Base-by-base conservation (phyloP, 2,797 vertebrate genomes). In the Eptatretus atami region DNA sequence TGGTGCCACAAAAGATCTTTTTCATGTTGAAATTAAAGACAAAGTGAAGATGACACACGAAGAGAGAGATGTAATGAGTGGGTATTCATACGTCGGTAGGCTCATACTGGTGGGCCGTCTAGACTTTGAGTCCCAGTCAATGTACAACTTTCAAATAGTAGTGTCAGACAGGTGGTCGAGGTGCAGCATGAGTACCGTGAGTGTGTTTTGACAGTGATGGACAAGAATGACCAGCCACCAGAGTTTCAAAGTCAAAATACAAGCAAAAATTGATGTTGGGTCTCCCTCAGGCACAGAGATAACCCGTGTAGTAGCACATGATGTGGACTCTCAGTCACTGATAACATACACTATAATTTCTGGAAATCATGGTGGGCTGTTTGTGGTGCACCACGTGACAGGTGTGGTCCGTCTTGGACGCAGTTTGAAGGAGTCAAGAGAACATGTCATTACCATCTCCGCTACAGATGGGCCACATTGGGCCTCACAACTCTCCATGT, bases 151-250 rank as follows among this genome's bases (percentile, higher is more conserved):
- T 65, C 92, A 82, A 0, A 78, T 99, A 66, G 79, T 82, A 0
- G 88, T 85, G 8, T 83, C 84, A 0, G 92, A 98, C 69, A 79
- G 87, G 1, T 87, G 87, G 1, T 72, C 85, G 63, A 87, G 87
- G 0, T 83, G 86, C 69, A 78, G 74, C 66, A 95, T 85, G 19
- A 74, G 83, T 11, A 78, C 76, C 0, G 83, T 88, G 13, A 80
- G 79, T 0, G 83, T 83, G 2, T 72, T 87, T 77, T 98, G 69
- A 75, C 72, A 0, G 74, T 98, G 54, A 72, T 72, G 11, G 92
- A 98, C 2, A 73, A 88, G 54, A 88, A 98, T 0, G 92, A 98
- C 71, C 95, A 94, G 69, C 78, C 84, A 0, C 92, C 92, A 0
- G 75, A 79, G 11, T 98, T 98, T 65, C 75, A 63, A 79, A 75